phyloP scores from a whole-genome alignment of 2,888 invertebrate species.

The Spialia ferax region DNA sequence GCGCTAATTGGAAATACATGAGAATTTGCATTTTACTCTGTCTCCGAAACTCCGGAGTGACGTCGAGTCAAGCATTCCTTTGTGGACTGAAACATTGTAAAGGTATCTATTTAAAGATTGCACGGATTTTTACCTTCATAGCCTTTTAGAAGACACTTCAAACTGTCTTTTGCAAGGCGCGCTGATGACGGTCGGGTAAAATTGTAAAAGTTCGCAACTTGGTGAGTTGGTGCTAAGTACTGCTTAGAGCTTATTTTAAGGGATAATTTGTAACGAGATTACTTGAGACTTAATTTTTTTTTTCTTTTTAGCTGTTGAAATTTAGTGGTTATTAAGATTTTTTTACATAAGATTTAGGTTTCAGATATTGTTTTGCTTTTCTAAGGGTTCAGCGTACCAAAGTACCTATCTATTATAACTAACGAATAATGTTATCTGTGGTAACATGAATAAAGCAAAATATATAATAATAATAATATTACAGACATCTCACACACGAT shows the following conservation, averaged over 20 bases:
- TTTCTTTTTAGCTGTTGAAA: constrained; percentile 5
- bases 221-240: constrained; percentile 39
- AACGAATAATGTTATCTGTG: too few relatives aligned
- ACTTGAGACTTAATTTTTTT: constrained; percentile 33
- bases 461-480: too few relatives aligned
- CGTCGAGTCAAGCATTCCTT: constrained; percentile 62
- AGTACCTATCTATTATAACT: too few relatives aligned
- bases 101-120: constrained; percentile 39
- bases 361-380: too few relatives aligned
- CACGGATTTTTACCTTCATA: constrained; percentile 39
- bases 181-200: constrained; percentile 31
- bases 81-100: constrained; percentile 52
- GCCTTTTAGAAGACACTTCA: constrained; percentile 35
- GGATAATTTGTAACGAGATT: constrained; percentile 40
- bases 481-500: too few relatives aligned
- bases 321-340: background rate
- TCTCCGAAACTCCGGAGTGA: constrained; percentile 64
- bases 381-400: too few relatives aligned
- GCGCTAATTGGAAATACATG: constrained; percentile 82
- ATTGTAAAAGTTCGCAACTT: constrained; percentile 39
- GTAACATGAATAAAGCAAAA: too few relatives aligned
- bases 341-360: constrained; percentile 34
- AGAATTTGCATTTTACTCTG: constrained; percentile 83
- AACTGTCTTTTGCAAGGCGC: constrained; percentile 33
- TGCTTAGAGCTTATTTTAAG: constrained; percentile 37